phyloP scores from a whole-genome alignment of 2,113 vertebrate species.

The Sinocyclocheilus maitianheensis region DNA sequence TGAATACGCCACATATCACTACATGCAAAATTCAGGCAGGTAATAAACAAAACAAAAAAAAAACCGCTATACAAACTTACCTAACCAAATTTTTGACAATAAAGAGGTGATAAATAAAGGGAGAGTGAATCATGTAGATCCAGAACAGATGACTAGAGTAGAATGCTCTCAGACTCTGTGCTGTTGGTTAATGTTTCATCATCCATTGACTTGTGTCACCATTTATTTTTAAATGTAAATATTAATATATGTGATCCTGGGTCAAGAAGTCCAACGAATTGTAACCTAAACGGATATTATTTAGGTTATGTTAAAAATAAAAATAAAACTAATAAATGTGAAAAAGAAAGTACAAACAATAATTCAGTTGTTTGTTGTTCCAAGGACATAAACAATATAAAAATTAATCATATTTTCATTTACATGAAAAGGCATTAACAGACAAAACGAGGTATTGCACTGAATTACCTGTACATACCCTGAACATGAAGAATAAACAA shows the following conservation, averaged over 20 bases:
- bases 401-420: not conserved
- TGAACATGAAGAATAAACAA: not conserved
- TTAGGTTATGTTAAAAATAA: not conserved
- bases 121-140: constrained; percentile 44
- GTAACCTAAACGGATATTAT: not conserved
- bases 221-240: constrained; percentile 56
- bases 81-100: constrained; percentile 41
- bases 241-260: constrained; percentile 39
- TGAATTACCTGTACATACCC: not conserved
- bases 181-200: constrained; percentile 65
- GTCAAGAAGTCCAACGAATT: constrained; percentile 7
- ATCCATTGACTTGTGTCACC: constrained; percentile 58
- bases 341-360: not conserved
- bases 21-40: not conserved
- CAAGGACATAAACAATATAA: not conserved
- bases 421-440: not conserved
- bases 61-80: constrained; percentile 45
- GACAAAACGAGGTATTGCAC: not conserved
- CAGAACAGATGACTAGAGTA: constrained; percentile 43
- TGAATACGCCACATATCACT: not conserved
- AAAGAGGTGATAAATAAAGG: constrained; percentile 46
- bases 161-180: constrained; percentile 43
- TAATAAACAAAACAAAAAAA: not conserved
- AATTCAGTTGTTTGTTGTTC: not conserved
- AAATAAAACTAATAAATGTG: not conserved